Percentiles rank a stretch among this genome's conserved stretches.
Evolutionary conservation across 1,140 invertebrate genomes (phyloP).

Genomic region (Aphelenchoides fujianensis): DNA sequence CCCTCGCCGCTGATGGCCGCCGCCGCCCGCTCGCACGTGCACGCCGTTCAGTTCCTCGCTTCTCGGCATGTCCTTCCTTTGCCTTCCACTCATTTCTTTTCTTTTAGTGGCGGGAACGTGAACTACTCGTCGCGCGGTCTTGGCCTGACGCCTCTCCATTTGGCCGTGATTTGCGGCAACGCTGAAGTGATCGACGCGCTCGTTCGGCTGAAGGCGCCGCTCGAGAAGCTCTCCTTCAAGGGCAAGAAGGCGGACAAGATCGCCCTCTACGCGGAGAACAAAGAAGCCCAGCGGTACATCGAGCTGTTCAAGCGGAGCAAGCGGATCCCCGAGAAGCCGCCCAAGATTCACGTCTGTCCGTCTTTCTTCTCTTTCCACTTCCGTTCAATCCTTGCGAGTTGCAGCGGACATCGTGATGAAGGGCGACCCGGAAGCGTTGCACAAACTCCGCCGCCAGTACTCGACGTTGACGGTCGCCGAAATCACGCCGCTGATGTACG

Average conservation of each 20-base stretch:
- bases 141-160: conserved; percentile 4
- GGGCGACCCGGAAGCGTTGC: conserved; percentile 7
- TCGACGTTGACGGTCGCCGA: not conserved
- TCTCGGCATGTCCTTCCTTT: not conserved
- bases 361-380: not conserved
- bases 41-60: not conserved
- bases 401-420: conserved; percentile 4
- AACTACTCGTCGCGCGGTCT: conserved; percentile 18
- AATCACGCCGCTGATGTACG: conserved; percentile 37
- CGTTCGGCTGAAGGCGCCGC: not conserved
- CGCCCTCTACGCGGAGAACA: not conserved
- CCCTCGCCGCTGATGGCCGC: conserved; percentile 40
- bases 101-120: conserved; percentile 22
- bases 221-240: not conserved
- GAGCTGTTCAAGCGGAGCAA: not conserved
- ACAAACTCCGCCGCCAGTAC: conserved; percentile 6
- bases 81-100: not conserved
- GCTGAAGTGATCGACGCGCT: conserved; percentile 15
- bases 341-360: not conserved
- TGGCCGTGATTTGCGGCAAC: conserved; percentile 21
- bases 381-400: not conserved
- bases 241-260: not conserved
- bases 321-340: not conserved
- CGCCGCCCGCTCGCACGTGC: conserved; percentile 18
- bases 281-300: not conserved